phyloP scores from a whole-genome alignment of 2,113 vertebrate species.

The Peucedramus taeniatus region DNA sequence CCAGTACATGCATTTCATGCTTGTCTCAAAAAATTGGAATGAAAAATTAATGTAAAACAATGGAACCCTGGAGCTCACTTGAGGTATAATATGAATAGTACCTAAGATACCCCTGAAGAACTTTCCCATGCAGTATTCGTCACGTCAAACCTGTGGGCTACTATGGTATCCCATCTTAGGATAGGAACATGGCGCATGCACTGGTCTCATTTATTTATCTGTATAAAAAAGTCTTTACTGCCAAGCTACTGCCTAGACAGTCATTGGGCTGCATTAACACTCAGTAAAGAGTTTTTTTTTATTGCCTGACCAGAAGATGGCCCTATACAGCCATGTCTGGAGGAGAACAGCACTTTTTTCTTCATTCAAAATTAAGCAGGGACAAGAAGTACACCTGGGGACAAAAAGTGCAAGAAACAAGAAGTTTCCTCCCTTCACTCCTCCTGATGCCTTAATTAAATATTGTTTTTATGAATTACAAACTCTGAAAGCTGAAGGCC shows the following conservation, averaged over 20 bases:
- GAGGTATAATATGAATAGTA: background rate
- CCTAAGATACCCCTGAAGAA: background rate
- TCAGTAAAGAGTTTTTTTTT: background rate
- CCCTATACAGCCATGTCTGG: background rate
- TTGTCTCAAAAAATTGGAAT: background rate
- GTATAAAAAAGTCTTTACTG: background rate
- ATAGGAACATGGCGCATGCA: background rate
- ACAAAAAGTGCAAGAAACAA: background rate
- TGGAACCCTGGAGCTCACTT: background rate
- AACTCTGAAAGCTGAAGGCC: background rate
- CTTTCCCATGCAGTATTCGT: background rate
- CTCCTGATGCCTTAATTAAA: background rate
- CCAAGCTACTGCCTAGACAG: background rate
- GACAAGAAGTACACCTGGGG: background rate
- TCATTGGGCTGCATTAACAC: background rate
- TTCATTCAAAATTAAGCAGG: background rate
- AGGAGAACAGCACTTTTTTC: background rate
- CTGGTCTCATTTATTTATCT: background rate
- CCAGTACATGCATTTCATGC: background rate
- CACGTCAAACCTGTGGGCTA: background rate
- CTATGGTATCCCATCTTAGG: background rate
- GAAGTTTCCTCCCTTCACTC: background rate
- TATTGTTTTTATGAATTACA: background rate
- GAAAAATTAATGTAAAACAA: background rate
- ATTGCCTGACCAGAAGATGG: constrained; percentile 27